Conservation (phyloP, 1,140 invertebrate genomes). For the Agrilus planipennis region DNA sequence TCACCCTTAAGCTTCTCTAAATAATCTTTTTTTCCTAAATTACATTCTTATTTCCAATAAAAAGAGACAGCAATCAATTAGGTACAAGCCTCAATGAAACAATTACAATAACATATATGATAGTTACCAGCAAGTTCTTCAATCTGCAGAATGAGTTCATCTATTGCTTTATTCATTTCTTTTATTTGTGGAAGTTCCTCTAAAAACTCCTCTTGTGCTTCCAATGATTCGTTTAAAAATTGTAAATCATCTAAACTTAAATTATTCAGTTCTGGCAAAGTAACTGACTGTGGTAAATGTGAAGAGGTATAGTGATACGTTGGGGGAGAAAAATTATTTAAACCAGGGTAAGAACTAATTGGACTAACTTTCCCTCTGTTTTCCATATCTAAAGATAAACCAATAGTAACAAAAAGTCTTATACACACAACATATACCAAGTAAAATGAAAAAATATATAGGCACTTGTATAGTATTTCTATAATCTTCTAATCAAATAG, state of each 20-base stretch:
- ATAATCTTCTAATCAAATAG: too few relatives aligned
- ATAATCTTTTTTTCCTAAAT: constrained; percentile 52
- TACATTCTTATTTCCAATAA: constrained; percentile 46
- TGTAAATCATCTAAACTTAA: constrained; percentile 56
- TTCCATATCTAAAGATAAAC: constrained; percentile 10
- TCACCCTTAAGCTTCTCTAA: constrained; percentile 48
- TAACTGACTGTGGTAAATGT: constrained; percentile 13
- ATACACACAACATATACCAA: too few relatives aligned
- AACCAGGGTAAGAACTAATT: constrained; percentile 14
- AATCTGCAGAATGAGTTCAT: constrained; percentile 57
- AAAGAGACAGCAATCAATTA: too few relatives aligned
- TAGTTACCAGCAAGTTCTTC: constrained; percentile 61
- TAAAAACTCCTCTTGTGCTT: constrained; percentile 57
- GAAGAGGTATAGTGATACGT: constrained; percentile 5
- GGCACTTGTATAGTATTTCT: too few relatives aligned
- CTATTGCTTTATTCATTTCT: constrained; percentile 53
- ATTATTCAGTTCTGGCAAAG: constrained; percentile 53
- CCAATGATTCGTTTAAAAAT: constrained; percentile 50
- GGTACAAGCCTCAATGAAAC: too few relatives aligned
- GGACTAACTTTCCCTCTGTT: constrained; percentile 21
- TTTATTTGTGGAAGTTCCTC: constrained; percentile 51
- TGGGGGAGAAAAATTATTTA: constrained; percentile 22
- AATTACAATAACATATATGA: too few relatives aligned
- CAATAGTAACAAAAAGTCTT: neutral
- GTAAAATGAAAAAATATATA: too few relatives aligned